These are phyloP conservation scores for Whitmania pigra DNA, from an alignment of 1,140 invertebrate genomes.

Conservation along the genomic window DNA sequence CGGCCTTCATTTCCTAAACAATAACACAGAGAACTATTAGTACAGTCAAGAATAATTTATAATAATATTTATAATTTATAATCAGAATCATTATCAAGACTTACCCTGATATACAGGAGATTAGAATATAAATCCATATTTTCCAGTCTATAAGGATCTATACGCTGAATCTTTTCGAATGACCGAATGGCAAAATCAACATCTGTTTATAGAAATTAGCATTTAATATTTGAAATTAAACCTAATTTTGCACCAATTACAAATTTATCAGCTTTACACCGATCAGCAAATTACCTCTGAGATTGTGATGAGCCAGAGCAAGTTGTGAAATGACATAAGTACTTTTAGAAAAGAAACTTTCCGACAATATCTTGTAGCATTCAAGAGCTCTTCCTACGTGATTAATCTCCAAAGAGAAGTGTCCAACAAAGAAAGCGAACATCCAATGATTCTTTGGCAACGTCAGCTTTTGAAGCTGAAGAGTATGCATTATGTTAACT, in stretches of 20 bases:
- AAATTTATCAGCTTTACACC: too few relatives aligned
- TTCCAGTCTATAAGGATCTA: conserved; percentile 82
- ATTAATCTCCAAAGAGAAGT: conserved; percentile 78
- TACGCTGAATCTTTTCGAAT: conserved; percentile 64
- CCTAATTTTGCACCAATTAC: too few relatives aligned
- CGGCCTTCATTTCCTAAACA: conserved; percentile 64
- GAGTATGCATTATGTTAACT: too few relatives aligned
- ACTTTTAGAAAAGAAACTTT: conserved; percentile 69
- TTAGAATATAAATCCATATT: conserved; percentile 96
- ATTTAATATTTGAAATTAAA: background rate
- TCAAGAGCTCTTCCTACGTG: conserved; percentile 75
- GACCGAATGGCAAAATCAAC: conserved; percentile 72
- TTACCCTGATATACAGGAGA: conserved; percentile 70
- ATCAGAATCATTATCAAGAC: background rate
- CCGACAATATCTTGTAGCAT: conserved; percentile 62
- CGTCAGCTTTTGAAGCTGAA: conserved; percentile 26
- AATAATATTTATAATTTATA: too few relatives aligned
- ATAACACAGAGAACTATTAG: too few relatives aligned
- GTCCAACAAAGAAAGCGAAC: conserved; percentile 77
- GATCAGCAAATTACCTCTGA: conserved; percentile 54
- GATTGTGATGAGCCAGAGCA: conserved; percentile 83
- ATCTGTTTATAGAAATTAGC: conserved; percentile 49
- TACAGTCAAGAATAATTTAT: too few relatives aligned
- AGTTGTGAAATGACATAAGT: conserved; percentile 81
- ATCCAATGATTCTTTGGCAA: conserved; percentile 74